Conservation (phyloP, 92 coral and sea anemone species). For the Parazoanthus atlanticus region DNA sequence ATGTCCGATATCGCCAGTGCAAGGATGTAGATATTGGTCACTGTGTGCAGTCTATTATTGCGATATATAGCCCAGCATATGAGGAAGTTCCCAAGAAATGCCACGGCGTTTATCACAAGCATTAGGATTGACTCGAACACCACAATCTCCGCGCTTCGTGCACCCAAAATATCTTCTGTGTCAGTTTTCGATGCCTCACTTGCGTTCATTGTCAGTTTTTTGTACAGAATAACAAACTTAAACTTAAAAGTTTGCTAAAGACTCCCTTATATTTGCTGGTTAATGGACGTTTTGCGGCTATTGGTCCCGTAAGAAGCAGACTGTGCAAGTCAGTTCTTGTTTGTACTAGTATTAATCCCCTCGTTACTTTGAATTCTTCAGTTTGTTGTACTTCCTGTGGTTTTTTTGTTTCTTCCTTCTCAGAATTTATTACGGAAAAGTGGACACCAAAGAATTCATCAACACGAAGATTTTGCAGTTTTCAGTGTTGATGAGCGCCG, state of each 20-base stretch:
- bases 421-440: too few species aligned
- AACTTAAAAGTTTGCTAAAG: background rate
- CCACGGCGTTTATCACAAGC: background rate
- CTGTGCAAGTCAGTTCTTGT: background rate
- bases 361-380: conserved; percentile 8
- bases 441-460: background rate
- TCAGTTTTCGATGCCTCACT: background rate
- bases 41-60: conserved; percentile 19
- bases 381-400: background rate
- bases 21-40: conserved; percentile 24
- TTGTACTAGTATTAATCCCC: too few species aligned
- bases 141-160: conserved; percentile 7
- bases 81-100: conserved; percentile 12
- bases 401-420: background rate
- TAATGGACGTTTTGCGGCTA: background rate
- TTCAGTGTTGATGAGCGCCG: background rate
- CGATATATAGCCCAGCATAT: conserved; percentile 37
- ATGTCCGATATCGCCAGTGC: conserved; percentile 21
- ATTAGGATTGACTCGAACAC: conserved; percentile 15
- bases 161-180: background rate
- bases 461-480: background rate
- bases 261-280: background rate
- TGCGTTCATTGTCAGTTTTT: background rate
- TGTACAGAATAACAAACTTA: background rate
- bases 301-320: background rate